These are phyloP conservation scores for Scaptodrosophila lebanonensis DNA, from an alignment of 1,140 invertebrate species.

Conservation along the genomic window DNA sequence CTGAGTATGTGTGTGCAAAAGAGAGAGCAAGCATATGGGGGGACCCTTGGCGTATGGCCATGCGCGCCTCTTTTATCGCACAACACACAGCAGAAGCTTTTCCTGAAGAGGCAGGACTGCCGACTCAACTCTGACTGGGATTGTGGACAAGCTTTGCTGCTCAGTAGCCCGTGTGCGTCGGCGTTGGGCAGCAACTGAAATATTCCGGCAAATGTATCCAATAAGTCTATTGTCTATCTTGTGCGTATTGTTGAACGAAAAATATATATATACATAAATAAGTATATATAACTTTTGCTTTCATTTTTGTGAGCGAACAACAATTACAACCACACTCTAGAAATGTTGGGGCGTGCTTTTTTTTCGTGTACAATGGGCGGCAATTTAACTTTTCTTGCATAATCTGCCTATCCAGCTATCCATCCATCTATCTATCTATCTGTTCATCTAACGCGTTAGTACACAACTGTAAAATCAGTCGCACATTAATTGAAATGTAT, in stretches of 20 bases:
- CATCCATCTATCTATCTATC: background rate
- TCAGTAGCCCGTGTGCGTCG: conserved; percentile 49
- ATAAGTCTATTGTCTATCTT: too few relatives aligned
- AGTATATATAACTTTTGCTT: conserved; percentile 50
- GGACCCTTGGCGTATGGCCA: too few relatives aligned
- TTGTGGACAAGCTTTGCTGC: conserved; percentile 65
- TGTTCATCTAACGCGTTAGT: conserved; percentile 18
- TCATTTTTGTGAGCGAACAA: too few relatives aligned
- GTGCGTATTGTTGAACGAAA: too few relatives aligned
- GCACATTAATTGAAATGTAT: conserved; percentile 44
- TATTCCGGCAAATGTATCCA: too few relatives aligned
- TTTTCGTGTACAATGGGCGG: conserved; percentile 2
- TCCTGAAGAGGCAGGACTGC: too few relatives aligned
- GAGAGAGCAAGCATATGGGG: background rate
- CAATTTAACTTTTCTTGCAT: conserved; percentile 5
- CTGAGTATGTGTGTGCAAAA: conserved; percentile 9
- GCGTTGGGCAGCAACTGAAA: too few relatives aligned
- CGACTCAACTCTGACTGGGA: conserved; percentile 31
- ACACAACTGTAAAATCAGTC: conserved; percentile 43
- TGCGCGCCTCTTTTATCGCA: conserved; percentile 8
- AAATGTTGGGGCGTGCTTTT: conserved; percentile 34
- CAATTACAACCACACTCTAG: too few relatives aligned
- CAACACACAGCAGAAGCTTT: conserved; percentile 34
- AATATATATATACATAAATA: too few relatives aligned
- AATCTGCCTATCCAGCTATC: conserved; percentile 9